Evolutionary conservation across 2,797 vertebrate genomes (phyloP), one percentile per base, ranked within the genome.

Genomic region (Clarias fuscus): DNA sequence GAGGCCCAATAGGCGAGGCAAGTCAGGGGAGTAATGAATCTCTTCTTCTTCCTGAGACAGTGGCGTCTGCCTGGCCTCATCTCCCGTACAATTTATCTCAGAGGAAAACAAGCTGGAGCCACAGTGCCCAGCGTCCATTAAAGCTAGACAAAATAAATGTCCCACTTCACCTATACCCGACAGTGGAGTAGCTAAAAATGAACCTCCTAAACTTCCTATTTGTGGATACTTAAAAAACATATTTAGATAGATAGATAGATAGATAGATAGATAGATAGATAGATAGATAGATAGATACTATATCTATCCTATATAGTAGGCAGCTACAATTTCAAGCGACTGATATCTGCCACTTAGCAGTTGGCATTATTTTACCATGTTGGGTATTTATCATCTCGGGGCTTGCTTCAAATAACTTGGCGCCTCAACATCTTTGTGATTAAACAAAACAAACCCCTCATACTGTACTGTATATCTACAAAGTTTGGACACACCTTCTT

Each of bases 51-150:
- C 89, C 61, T 71, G 86, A 91, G 92, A 92, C 92, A 91, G 89
- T 72, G 88, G 91, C 83, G 5, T 93, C 92, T 94, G 94, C 92
- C 93, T 93, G 89, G 83, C 86, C 84, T 91, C 85, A 93, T 92
- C 91, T 89, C 82, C 87, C 83, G 48, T 81, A 82, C 91, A 89
- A 88, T 94, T 95, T 92, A 94, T 95, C 94, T 94, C 91, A 43
- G 88, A 58, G 83, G 90, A 94, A 93, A 94, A 94, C 92, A 88
- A 89, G 61, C 87, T 24, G 78, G 80, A 90, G 88, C 91, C 76
- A 83, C 90, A 76, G 68, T 85, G 86, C 89, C 90, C 88, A 91
- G 65, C 90, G 90, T 91, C 92, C 91, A 92, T 91, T 92, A 91
- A 82, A 85, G 89, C 80, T 81, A 85, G 88, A 92, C 86, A 85